Conservation (phyloP, 2,113 vertebrate genomes). For the Procavia capensis region DNA sequence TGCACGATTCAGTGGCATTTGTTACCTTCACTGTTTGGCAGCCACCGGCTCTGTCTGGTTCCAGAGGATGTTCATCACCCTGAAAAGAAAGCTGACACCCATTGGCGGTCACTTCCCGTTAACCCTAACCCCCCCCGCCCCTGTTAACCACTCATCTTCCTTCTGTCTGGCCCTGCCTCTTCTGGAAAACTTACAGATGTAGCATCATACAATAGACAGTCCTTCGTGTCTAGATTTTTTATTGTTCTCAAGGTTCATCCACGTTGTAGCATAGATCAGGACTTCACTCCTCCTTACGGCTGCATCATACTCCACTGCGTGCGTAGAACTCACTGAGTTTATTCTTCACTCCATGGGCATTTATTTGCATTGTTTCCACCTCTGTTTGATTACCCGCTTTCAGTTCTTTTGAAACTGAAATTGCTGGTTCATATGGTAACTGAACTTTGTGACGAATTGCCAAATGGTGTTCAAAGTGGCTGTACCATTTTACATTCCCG, state of each 20-base stretch:
- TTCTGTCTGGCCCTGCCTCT: background rate
- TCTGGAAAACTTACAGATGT: background rate
- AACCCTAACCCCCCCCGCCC: background rate
- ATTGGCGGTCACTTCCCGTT: background rate
- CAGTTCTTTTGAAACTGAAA: background rate
- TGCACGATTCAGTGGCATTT: background rate
- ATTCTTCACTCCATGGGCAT: background rate
- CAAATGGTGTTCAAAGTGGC: background rate
- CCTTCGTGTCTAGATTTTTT: background rate
- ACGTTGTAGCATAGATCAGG: fast-evolving
- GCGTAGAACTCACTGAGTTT: fast-evolving
- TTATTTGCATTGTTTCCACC: background rate
- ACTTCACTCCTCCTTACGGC: background rate
- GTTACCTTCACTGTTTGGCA: background rate
- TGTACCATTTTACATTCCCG: fast-evolving
- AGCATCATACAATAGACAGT: fast-evolving
- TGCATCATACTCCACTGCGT: fast-evolving
- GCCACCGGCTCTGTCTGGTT: fast-evolving
- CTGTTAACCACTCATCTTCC: background rate
- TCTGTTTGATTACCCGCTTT: fast-evolving
- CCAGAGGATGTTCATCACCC: background rate
- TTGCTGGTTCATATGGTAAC: background rate
- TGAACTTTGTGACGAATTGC: background rate
- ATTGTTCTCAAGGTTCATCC: fast-evolving
- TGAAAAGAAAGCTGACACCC: background rate